Conservation (phyloP, 2,113 vertebrate species). For the Spea multiplicata region DNA sequence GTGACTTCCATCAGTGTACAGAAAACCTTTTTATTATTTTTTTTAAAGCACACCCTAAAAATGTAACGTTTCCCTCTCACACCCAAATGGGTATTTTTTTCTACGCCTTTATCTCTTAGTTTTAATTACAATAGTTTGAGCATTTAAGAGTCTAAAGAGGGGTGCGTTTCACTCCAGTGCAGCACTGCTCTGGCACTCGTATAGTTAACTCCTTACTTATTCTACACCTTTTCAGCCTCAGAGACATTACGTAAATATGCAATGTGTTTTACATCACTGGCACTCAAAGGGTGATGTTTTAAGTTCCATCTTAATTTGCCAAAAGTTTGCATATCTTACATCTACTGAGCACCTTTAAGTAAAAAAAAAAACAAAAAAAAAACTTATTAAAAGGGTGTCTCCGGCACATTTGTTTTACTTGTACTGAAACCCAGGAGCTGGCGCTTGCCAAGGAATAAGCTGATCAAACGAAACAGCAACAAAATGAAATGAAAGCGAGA, state of each 20-base stretch:
- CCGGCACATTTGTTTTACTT: conserved; percentile 42
- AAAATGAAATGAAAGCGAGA: conserved; percentile 45
- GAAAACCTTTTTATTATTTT: too few relatives aligned
- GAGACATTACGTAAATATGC: background rate
- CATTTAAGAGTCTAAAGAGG: too few relatives aligned
- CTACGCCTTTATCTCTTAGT: too few relatives aligned
- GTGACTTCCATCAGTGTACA: too few relatives aligned
- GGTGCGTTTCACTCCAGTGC: too few relatives aligned
- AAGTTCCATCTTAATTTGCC: conserved; percentile 25
- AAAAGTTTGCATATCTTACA: conserved; percentile 32
- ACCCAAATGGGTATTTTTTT: too few relatives aligned
- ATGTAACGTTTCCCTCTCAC: too few relatives aligned
- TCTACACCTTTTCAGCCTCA: background rate
- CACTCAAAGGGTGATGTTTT: background rate
- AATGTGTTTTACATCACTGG: background rate
- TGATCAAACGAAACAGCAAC: conserved; percentile 42
- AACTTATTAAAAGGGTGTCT: conserved; percentile 47
- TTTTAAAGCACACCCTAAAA: too few relatives aligned
- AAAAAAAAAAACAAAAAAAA: conserved; percentile 13
- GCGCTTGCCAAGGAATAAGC: conserved; percentile 37
- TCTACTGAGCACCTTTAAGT: conserved; percentile 33
- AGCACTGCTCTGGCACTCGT: too few relatives aligned
- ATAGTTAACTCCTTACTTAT: too few relatives aligned
- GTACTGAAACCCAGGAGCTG: conserved; percentile 32
- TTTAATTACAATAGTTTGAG: too few relatives aligned